Evolutionary conservation across 2,888 invertebrate genomes (phyloP).

Genomic region (Agrochola litura): DNA sequence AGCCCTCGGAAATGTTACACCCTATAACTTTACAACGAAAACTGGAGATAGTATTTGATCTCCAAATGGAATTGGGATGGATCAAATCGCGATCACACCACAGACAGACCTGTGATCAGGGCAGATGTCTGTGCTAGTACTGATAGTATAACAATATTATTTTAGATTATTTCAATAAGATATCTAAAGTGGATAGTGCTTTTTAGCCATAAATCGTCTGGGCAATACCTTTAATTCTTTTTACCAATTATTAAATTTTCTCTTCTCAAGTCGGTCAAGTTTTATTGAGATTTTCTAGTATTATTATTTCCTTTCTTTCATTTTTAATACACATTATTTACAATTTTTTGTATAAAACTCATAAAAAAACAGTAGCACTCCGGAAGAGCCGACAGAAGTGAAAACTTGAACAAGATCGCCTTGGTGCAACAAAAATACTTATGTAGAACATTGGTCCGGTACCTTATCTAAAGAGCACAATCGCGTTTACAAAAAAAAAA

Average conservation of each 20-base stretch:
- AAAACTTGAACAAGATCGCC: too few relatives aligned
- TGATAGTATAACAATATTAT: not conserved
- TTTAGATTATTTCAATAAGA: not conserved
- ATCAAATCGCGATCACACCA: constrained; percentile 58
- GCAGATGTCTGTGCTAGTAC: constrained; percentile 21
- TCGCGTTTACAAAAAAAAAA: too few relatives aligned
- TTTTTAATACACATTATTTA: too few relatives aligned
- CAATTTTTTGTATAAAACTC: too few relatives aligned
- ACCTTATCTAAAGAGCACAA: too few relatives aligned
- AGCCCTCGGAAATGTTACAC: constrained; percentile 43
- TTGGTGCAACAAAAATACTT: too few relatives aligned
- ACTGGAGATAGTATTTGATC: constrained; percentile 72
- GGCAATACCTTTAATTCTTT: not conserved
- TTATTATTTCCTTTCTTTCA: too few relatives aligned
- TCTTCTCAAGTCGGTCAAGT: not conserved
- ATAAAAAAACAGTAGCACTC: too few relatives aligned
- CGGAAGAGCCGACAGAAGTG: too few relatives aligned
- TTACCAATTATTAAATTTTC: not conserved
- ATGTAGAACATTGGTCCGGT: too few relatives aligned
- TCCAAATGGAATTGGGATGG: constrained; percentile 70
- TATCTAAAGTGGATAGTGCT: not conserved
- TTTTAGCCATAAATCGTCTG: not conserved
- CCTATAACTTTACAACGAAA: constrained; percentile 66
- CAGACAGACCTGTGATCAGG: constrained; percentile 26
- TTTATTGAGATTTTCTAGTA: not conserved